These are phyloP conservation scores for Sepioteuthis lessoniana DNA, from an alignment of 2,888 invertebrate genomes.

Conservation along the genomic window DNA sequence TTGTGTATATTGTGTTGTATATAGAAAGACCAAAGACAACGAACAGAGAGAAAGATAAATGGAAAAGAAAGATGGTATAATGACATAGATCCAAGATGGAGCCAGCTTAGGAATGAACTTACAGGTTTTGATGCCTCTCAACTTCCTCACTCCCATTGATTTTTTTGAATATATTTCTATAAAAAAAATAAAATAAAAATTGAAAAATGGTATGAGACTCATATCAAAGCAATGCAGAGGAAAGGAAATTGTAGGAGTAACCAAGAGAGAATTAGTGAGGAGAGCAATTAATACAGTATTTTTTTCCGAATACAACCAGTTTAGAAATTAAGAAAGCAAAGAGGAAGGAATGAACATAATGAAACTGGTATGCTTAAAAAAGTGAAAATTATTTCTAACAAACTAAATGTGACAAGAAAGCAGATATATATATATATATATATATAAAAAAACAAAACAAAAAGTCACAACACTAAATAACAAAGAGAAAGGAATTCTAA, in stretches of 20 bases:
- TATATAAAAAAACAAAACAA: not conserved
- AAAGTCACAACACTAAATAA: slow-evolving; percentile 33
- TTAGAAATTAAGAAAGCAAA: not conserved
- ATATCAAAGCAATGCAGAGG: not conserved
- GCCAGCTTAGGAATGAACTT: slow-evolving; percentile 43
- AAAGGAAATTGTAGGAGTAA: not conserved
- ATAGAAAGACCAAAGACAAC: not conserved
- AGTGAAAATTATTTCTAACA: not conserved
- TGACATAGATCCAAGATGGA: not conserved
- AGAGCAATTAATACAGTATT: not conserved
- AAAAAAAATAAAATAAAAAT: slow-evolving; percentile 34
- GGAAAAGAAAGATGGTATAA: slow-evolving; percentile 14
- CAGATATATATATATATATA: too few relatives aligned
- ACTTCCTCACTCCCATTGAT: slow-evolving; percentile 48
- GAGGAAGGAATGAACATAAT: not conserved
- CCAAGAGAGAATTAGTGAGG: not conserved
- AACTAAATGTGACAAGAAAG: not conserved
- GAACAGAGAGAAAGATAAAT: not conserved
- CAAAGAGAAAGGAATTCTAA: not conserved
- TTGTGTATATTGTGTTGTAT: not conserved
- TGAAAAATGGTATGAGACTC: slow-evolving; percentile 40
- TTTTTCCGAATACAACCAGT: not conserved
- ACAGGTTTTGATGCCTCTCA: slow-evolving; percentile 47
- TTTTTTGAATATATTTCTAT: slow-evolving; percentile 47
- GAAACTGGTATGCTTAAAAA: not conserved